Conservation (phyloP, 2,797 vertebrate genomes). For the Poecilia wingei region DNA sequence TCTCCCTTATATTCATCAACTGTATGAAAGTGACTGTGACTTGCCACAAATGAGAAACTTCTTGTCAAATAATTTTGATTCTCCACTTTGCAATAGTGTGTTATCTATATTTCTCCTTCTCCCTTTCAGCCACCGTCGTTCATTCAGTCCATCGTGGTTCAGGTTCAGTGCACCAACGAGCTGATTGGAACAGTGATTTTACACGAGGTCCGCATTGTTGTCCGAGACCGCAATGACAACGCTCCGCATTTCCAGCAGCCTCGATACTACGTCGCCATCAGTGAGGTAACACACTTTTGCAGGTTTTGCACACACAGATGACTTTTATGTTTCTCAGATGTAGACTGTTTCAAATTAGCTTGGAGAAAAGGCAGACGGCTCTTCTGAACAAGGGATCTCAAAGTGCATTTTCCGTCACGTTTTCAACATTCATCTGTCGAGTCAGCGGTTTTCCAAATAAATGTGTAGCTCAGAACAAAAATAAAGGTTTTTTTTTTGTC, state of each 20-base stretch:
- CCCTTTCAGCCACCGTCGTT: constrained; percentile 86
- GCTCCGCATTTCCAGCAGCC: constrained; percentile 88
- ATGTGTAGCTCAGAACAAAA: no score
- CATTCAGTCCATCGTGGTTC: constrained; percentile 95
- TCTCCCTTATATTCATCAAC: neutral
- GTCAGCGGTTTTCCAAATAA: no score
- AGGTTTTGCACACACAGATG: neutral
- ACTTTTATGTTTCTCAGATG: neutral
- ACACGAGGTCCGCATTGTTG: constrained; percentile 95
- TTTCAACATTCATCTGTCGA: neutral
- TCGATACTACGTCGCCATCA: constrained; percentile 89
- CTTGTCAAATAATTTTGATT: constrained; percentile 11
- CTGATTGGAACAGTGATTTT: constrained; percentile 92
- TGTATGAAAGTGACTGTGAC: constrained; percentile 28
- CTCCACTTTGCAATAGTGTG: constrained; percentile 6
- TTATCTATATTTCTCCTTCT: constrained; percentile 9
- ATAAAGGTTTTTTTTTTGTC: no score
- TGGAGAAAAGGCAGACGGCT: constrained; percentile 4
- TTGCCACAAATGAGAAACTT: constrained; percentile 24
- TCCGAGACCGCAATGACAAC: constrained; percentile 95
- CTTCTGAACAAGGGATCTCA: constrained; percentile 14
- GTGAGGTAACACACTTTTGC: constrained; percentile 85
- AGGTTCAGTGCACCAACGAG: constrained; percentile 93
- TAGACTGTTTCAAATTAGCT: neutral
- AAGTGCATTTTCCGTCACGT: neutral